Conservation (phyloP, 2,797 vertebrate genomes). For the Mus spretus region DNA sequence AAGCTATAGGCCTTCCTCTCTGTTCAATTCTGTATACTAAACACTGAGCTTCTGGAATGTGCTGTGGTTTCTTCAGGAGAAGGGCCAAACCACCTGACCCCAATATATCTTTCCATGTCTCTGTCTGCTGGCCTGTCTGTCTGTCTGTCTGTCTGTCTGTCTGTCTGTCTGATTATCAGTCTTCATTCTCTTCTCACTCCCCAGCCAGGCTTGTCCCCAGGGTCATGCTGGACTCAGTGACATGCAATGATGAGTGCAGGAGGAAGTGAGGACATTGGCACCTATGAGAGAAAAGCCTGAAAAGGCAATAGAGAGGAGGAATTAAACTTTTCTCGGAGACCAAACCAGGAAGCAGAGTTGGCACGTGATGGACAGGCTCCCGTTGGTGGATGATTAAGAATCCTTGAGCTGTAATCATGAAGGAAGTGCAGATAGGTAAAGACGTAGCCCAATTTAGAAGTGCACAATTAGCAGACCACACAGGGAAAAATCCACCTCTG, state of each 20-base stretch:
- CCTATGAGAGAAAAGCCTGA: background rate
- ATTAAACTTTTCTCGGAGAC: background rate
- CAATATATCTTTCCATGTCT: background rate
- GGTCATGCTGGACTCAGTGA: background rate
- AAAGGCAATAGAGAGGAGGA: background rate
- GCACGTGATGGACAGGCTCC: slow-evolving; percentile 25
- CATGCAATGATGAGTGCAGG: no score
- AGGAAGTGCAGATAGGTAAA: slow-evolving; percentile 27
- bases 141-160: background rate
- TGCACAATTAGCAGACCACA: background rate
- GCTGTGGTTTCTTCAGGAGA: background rate
- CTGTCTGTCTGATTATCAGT: background rate
- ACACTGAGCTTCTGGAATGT: background rate
- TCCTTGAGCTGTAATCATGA: slow-evolving; percentile 16
- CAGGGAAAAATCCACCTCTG: background rate
- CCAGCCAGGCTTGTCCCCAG: background rate
- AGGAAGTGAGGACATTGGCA: background rate
- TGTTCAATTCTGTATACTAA: background rate
- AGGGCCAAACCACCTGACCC: background rate
- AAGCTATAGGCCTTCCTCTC: background rate
- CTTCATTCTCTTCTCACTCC: background rate
- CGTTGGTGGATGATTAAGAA: slow-evolving; percentile 27
- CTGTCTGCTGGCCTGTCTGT: background rate
- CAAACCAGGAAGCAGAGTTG: slow-evolving; percentile 25
- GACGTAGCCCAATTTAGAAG: background rate